These are phyloP conservation scores for Drosophila sechellia DNA, from an alignment of 1,140 invertebrate species.

Conservation along the genomic window DNA sequence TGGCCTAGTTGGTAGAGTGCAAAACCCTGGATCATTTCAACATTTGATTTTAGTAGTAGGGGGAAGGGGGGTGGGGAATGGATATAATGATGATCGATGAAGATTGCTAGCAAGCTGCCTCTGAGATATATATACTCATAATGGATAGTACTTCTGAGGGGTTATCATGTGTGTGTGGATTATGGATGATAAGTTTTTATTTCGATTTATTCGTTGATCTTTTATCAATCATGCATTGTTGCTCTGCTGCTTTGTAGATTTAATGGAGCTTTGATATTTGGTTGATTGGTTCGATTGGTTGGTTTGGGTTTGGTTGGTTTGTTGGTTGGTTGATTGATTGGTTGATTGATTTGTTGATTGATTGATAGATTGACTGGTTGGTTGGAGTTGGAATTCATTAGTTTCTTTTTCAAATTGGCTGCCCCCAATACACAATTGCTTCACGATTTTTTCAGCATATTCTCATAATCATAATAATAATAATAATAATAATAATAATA, in stretches of 20 bases:
- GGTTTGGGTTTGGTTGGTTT: conserved; percentile 31
- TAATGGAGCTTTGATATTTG: conserved; percentile 40
- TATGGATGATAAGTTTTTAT: conserved; percentile 36
- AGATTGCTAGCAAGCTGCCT: conserved; percentile 5
- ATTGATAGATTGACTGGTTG: conserved; percentile 37
- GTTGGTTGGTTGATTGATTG: conserved; percentile 41
- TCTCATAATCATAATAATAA: conserved; percentile 78
- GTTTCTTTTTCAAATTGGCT: conserved; percentile 82
- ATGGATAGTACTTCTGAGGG: background rate
- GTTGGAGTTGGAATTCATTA: conserved; percentile 59
- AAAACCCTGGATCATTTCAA: background rate
- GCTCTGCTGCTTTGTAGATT: conserved; percentile 40
- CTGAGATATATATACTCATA: background rate
- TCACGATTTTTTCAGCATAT: conserved; percentile 84
- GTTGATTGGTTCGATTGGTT: conserved; percentile 38
- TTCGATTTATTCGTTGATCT: conserved; percentile 46
- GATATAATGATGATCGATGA: background rate
- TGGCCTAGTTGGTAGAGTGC: no score
- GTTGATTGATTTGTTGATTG: conserved; percentile 33
- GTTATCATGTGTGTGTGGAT: conserved; percentile 3
- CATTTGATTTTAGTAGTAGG: background rate
- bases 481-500: conserved; percentile 59
- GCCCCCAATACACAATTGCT: conserved; percentile 85
- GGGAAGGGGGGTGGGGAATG: background rate
- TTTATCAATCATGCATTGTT: conserved; percentile 40